Conservation (phyloP, 1,140 invertebrate species). For the Calliopsis andreniformis region DNA sequence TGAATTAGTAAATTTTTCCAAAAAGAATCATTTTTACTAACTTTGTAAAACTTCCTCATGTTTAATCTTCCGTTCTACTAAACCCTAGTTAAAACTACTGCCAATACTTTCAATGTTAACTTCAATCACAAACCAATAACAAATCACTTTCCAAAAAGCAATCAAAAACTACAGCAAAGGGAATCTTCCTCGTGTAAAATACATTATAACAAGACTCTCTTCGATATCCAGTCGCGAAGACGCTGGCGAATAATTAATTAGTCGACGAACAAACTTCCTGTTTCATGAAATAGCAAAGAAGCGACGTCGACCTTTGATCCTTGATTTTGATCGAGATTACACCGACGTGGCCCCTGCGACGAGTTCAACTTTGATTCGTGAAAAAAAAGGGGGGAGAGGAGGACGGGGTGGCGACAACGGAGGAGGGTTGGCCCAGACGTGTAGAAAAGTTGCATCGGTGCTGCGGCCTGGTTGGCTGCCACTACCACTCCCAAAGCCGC, state of each 20-base stretch:
- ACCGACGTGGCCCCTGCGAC: background rate
- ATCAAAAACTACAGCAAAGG: too few species aligned
- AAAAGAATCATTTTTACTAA: too few species aligned
- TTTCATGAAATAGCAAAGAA: conserved; percentile 36
- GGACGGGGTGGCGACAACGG: background rate
- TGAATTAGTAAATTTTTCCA: too few species aligned
- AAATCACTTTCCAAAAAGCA: too few species aligned
- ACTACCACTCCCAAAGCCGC: conserved; percentile 46
- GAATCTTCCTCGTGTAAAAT: conserved; percentile 27
- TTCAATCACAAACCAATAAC: too few species aligned
- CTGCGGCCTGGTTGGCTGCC: conserved; percentile 31
- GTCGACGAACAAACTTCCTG: conserved; percentile 50
- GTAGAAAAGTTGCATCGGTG: conserved; percentile 39
- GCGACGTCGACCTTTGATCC: conserved; percentile 61
- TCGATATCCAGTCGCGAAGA: conserved; percentile 47
- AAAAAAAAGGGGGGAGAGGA: background rate
- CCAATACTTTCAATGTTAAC: too few species aligned
- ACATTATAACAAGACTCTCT: conserved; percentile 48
- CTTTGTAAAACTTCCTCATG: too few species aligned
- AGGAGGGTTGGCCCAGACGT: background rate
- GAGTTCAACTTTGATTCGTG: conserved; percentile 38
- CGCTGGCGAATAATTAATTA: conserved; percentile 62
- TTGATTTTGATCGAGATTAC: conserved; percentile 60
- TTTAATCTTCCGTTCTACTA: too few species aligned
- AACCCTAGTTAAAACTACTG: too few species aligned